Percentiles rank a stretch among this genome's conserved stretches.
These are phyloP conservation scores for Bombylius discolor DNA, from an alignment of 2,888 invertebrate species.

Conservation along the genomic window DNA sequence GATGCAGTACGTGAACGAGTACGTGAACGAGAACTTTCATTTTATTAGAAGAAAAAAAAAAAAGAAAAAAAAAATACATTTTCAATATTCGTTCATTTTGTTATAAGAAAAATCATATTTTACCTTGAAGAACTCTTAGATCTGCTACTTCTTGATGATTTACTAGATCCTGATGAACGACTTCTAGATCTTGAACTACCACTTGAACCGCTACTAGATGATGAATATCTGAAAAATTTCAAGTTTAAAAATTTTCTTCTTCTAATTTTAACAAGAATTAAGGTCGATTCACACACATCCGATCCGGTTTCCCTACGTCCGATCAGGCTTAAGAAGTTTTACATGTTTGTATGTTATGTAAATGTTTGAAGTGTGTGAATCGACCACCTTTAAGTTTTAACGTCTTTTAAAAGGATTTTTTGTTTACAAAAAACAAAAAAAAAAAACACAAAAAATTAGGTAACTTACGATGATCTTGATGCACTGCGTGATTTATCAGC, in stretches of 20 bases:
- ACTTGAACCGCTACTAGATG: slow-evolving; percentile 23
- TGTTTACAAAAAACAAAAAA: neutral
- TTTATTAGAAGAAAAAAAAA: slow-evolving; percentile 11
- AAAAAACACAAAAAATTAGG: neutral
- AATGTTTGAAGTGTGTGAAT: no score
- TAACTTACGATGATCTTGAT: slow-evolving; percentile 37
- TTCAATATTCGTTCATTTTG: no score
- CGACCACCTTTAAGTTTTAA: no score
- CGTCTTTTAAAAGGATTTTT: neutral
- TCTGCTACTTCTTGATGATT: slow-evolving; percentile 29
- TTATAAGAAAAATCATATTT: neutral
- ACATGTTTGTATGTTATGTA: no score
- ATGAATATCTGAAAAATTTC: slow-evolving; percentile 20
- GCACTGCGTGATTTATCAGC: slow-evolving; percentile 33
- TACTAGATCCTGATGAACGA: slow-evolving; percentile 30
- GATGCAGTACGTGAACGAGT: slow-evolving; percentile 39
- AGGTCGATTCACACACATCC: no score
- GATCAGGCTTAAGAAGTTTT: no score
- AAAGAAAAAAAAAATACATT: neutral
- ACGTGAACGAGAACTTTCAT: slow-evolving; percentile 21
- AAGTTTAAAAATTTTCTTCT: no score
- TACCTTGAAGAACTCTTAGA: slow-evolving; percentile 31
- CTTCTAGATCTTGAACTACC: slow-evolving; percentile 30
- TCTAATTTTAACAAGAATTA: no score
- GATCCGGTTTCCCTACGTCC: no score